phyloP scores from a whole-genome alignment of 2,113 vertebrate genomes.

The Ophthalmolycus amberensis region DNA sequence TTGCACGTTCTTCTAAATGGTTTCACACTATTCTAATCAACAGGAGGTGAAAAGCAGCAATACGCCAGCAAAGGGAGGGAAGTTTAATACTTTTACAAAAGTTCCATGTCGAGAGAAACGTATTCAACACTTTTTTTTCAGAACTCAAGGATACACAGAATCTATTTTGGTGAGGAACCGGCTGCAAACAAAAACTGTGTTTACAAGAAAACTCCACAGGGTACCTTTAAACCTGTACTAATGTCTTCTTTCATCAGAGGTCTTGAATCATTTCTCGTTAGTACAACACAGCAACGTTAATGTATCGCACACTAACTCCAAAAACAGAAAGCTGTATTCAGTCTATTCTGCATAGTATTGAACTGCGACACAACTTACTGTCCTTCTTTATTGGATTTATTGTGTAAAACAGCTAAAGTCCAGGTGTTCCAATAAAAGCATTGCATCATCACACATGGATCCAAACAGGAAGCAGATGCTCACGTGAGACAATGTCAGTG shows the following conservation, averaged over 20 bases:
- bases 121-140: background rate
- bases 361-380: background rate
- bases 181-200: background rate
- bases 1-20: background rate
- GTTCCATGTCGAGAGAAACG: background rate
- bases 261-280: background rate
- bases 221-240: background rate
- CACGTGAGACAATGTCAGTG: background rate
- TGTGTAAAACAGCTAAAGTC: background rate
- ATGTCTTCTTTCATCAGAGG: background rate
- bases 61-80: background rate
- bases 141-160: background rate
- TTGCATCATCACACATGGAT: slow-evolving; percentile 22
- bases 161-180: background rate
- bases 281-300: background rate
- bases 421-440: slow-evolving; percentile 20
- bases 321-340: background rate
- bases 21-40: background rate
- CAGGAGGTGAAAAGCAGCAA: background rate
- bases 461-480: slow-evolving; percentile 42
- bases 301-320: background rate
- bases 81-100: background rate
- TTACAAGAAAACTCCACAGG: background rate
- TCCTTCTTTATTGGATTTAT: background rate
- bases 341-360: background rate